Evolutionary conservation across 1,140 invertebrate species (phyloP).

Genomic region (Acromyrmex heyeri): DNA sequence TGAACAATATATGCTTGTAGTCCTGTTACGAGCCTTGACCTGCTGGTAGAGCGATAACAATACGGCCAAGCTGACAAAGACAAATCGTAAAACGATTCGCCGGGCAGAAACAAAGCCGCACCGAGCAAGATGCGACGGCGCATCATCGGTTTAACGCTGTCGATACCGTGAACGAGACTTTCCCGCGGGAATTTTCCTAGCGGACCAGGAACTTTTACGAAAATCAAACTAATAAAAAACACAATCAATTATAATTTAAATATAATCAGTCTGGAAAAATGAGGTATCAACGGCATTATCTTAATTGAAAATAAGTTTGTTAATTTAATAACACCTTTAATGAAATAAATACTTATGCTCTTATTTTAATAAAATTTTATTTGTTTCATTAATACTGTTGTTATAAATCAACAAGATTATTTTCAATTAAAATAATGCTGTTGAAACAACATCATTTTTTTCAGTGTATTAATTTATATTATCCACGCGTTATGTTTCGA

Average conservation of each 20-base stretch:
- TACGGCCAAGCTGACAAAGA: slow-evolving; percentile 41
- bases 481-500: no score
- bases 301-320: no score
- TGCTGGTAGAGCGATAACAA: not conserved
- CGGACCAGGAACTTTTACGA: not conserved
- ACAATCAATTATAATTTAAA: slow-evolving; percentile 15
- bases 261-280: no score
- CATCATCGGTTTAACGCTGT: slow-evolving; percentile 33
- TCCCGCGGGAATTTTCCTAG: slow-evolving; percentile 21
- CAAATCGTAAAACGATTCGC: slow-evolving; percentile 59
- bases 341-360: no score
- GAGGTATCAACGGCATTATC: no score
- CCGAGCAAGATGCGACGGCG: slow-evolving; percentile 8
- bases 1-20: slow-evolving; percentile 40
- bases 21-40: slow-evolving; percentile 36
- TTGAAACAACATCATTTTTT: no score
- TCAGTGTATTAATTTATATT: no score
- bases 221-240: not conserved
- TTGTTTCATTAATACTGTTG: no score
- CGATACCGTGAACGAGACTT: slow-evolving; percentile 21
- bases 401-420: no score
- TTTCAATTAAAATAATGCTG: no score
- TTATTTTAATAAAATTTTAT: no score
- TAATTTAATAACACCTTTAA: no score
- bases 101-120: slow-evolving; percentile 34